Evolutionary conservation across 2,888 invertebrate species (phyloP), one percentile per base, ranked within the genome.

Genomic region (Agrenia bidenticulata): DNA sequence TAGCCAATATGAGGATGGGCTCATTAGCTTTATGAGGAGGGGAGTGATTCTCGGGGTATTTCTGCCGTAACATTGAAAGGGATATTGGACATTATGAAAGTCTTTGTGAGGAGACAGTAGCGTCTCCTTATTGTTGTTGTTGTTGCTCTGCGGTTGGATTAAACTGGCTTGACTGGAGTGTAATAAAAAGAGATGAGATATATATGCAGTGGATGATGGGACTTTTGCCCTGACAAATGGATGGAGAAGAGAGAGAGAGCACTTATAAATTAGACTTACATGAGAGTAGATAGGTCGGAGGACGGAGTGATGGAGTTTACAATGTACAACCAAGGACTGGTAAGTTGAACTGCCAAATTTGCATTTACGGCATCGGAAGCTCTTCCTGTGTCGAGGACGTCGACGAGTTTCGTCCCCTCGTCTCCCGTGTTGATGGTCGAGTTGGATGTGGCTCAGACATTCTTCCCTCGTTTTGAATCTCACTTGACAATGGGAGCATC

Each of bases 361-460:
- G 61, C 76, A 76, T 69, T 72, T 76, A 51, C 74, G 67, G 66
- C 76, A 76, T 37, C 74, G 64, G 64, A 76, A 76, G 37, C 41
- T 64, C 56, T 56, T 65, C 42, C 57, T 61, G 11, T 41, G 51
- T 32, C 60, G 61, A 27, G 39, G n/a, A 21, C 50, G 41, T 17
- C 41, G 2, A 7, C 37, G 32, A 24, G 59, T 57, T 11, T 45
- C 59, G 19, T 58, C 49, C 13, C 32, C 41, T 2, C 37, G 42
- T 41, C 61, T 51, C 57, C 24, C 24, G 24, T 23, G 32, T 41
- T 61, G 64, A 53, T 73, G 74, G 24, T 61, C 66, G 45, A 61
- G 51, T 4, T 69, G 66, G 42, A 76, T 73, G 66, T 76, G 76
- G 19, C 66, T 61, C n/a, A 67, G 54, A 58, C 72, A 72, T 11